phyloP scores from a whole-genome alignment of 1,140 invertebrate genomes.

The Thaumetopoea pityocampa region DNA sequence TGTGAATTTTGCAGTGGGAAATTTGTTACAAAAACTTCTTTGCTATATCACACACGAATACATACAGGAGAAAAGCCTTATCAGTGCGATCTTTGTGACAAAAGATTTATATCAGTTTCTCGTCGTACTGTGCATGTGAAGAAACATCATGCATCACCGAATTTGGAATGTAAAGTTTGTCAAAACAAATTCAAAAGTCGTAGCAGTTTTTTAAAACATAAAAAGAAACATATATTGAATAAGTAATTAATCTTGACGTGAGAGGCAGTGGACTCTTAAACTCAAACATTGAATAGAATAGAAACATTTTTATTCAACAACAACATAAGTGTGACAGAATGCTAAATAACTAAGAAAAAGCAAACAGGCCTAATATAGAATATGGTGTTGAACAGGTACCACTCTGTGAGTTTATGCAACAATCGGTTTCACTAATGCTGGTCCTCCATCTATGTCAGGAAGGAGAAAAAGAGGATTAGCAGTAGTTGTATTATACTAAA shows the following conservation, averaged over 20 bases:
- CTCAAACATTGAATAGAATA: too few species aligned
- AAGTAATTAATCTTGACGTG: too few species aligned
- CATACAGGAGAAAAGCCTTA: slow-evolving; percentile 34
- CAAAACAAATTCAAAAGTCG: slow-evolving; percentile 17
- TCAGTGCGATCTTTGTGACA: slow-evolving; percentile 24
- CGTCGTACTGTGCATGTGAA: slow-evolving; percentile 21
- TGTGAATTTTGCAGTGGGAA: slow-evolving; percentile 23
- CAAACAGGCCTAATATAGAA: too few species aligned
- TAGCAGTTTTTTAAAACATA: slow-evolving; percentile 17
- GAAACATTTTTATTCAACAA: too few species aligned
- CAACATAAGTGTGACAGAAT: too few species aligned
- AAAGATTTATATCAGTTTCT: slow-evolving; percentile 23
- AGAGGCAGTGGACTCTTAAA: too few species aligned
- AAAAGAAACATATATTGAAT: slow-evolving; percentile 21
- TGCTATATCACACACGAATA: slow-evolving; percentile 23
- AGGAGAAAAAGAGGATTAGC: too few species aligned
- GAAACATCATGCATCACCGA: slow-evolving; percentile 13
- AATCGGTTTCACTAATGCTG: too few species aligned
- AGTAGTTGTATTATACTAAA: too few species aligned
- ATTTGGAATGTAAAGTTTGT: slow-evolving; percentile 26
- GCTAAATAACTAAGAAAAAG: neutral
- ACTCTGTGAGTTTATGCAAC: too few species aligned
- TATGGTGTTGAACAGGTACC: too few species aligned
- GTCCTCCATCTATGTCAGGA: too few species aligned
- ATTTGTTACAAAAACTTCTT: slow-evolving; percentile 27